phyloP scores from a whole-genome alignment of 2,797 vertebrate species.

The Coreius guichenoti region DNA sequence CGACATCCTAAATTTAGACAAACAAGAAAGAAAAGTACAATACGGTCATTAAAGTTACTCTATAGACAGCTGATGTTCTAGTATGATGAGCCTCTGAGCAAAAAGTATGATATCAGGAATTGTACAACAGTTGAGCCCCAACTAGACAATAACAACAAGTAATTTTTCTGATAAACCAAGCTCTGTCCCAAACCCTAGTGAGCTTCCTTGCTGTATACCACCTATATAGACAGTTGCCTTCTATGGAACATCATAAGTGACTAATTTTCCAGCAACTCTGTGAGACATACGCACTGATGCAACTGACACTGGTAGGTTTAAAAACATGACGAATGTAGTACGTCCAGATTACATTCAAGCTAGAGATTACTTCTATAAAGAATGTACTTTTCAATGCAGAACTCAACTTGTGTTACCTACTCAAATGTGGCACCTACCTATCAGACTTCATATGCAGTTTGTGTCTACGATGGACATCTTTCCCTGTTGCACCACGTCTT shows the following conservation, averaged over 20 bases:
- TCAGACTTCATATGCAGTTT: neutral
- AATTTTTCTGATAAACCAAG: neutral
- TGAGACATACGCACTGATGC: neutral
- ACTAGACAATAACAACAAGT: neutral
- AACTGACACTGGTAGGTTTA: neutral
- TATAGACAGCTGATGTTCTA: neutral
- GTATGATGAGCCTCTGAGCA: neutral
- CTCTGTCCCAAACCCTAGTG: neutral
- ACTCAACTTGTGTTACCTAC: neutral
- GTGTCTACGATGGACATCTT: neutral
- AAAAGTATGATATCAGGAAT: neutral
- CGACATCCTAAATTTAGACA: conserved; percentile 64
- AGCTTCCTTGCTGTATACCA: neutral
- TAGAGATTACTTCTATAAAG: neutral
- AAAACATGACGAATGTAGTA: neutral
- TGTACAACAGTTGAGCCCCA: neutral
- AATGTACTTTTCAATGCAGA: neutral
- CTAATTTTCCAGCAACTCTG: neutral
- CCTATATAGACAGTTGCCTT: neutral
- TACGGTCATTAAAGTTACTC: conserved; percentile 5
- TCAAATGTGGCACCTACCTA: neutral
- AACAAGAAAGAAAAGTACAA: conserved; percentile 57
- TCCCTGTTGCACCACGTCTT: neutral
- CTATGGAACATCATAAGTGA: neutral
- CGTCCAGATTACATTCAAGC: neutral